These are phyloP conservation scores for Oncorhynchus gorbuscha DNA, from an alignment of 2,113 vertebrate species.

Conservation along the genomic window DNA sequence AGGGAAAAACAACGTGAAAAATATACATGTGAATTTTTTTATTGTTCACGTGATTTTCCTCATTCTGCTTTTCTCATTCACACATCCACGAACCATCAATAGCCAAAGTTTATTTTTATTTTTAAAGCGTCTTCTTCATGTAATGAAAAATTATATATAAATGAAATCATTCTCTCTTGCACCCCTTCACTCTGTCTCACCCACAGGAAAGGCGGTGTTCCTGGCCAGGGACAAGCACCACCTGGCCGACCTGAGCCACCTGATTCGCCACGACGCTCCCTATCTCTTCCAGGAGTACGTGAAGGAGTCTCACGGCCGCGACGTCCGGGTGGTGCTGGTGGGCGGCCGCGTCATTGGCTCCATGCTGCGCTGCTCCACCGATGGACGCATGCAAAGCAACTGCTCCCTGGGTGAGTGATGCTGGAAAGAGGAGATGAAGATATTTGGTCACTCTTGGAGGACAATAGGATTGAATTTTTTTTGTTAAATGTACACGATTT, in stretches of 20 bases:
- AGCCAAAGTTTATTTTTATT: too few species aligned
- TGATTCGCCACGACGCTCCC: constrained; percentile 87
- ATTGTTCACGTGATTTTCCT: too few species aligned
- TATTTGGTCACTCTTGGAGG: not conserved
- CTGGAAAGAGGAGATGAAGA: too few species aligned
- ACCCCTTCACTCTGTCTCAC: not conserved
- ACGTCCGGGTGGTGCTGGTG: constrained; percentile 88
- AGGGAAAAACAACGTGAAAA: too few species aligned
- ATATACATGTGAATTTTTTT: too few species aligned
- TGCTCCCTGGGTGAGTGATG: constrained; percentile 79
- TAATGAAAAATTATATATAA: not conserved
- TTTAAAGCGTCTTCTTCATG: too few species aligned
- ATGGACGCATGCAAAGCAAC: constrained; percentile 92
- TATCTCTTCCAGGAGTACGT: constrained; percentile 92
- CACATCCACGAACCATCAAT: too few species aligned
- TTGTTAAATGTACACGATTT: too few species aligned
- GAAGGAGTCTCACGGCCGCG: constrained; percentile 87
- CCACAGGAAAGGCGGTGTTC: constrained; percentile 86
- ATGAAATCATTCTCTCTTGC: not conserved
- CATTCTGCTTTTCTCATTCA: too few species aligned
- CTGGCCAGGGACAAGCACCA: constrained; percentile 88
- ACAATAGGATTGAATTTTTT: not conserved
- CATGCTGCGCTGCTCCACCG: constrained; percentile 88
- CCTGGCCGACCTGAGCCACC: constrained; percentile 85
- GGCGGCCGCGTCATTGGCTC: constrained; percentile 86